Evolutionary conservation across 2,888 invertebrate genomes (phyloP).

Genomic region (Syritta pipiens): DNA sequence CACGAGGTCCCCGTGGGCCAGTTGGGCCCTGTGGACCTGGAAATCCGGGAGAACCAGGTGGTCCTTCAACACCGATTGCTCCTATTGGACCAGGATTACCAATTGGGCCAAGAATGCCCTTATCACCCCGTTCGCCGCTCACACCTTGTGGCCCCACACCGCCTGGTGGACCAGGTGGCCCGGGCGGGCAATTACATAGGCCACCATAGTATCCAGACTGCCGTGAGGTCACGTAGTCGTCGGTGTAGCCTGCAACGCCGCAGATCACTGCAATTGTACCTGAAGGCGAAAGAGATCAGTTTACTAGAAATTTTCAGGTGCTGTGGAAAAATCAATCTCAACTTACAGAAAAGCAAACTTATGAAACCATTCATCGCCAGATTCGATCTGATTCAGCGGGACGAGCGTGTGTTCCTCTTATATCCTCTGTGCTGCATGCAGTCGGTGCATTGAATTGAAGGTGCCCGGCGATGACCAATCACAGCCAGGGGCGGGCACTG

Average conservation of each 20-base stretch:
- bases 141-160: slow-evolving; percentile 30
- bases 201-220: background rate
- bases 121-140: slow-evolving; percentile 37
- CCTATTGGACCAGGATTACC: slow-evolving; percentile 25
- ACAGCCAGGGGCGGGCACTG: no score
- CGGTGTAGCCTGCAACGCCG: background rate
- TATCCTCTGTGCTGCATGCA: slow-evolving; percentile 16
- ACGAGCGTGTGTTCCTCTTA: slow-evolving; percentile 34
- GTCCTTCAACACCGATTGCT: background rate
- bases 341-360: slow-evolving; percentile 47
- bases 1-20: slow-evolving; percentile 65
- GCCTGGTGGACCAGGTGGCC: slow-evolving; percentile 50
- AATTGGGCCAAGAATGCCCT: slow-evolving; percentile 4
- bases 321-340: background rate
- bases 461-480: no score
- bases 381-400: slow-evolving; percentile 28
- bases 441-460: background rate
- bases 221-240: no score
- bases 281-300: background rate
- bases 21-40: slow-evolving; percentile 49
- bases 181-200: slow-evolving; percentile 42
- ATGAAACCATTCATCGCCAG: slow-evolving; percentile 49
- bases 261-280: slow-evolving; percentile 28
- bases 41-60: background rate
- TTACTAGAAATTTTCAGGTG: background rate